Conservation (phyloP, 2,888 invertebrate genomes). For the Cryptocephalus moraei region DNA sequence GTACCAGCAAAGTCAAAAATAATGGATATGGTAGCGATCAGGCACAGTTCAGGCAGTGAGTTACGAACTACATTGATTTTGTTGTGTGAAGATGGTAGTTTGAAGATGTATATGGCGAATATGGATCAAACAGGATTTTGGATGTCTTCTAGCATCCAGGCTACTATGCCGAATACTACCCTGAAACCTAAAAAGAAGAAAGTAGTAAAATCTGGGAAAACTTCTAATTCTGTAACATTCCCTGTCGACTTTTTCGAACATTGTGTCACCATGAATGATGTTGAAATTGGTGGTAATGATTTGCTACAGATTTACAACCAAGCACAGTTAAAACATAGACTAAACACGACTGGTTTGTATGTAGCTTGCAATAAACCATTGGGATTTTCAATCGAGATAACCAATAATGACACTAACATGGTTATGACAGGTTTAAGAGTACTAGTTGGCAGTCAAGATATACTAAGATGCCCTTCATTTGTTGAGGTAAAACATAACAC, state of each 20-base stretch:
- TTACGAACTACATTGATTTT: slow-evolving; percentile 83
- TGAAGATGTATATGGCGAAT: slow-evolving; percentile 87
- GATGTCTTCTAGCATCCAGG: slow-evolving; percentile 57
- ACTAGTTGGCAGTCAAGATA: slow-evolving; percentile 73
- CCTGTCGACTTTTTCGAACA: slow-evolving; percentile 97
- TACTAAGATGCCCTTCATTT: slow-evolving; percentile 65
- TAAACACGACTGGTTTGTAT: slow-evolving; percentile 79
- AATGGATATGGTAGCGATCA: slow-evolving; percentile 92
- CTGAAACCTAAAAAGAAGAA: slow-evolving; percentile 48
- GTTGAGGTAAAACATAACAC: slow-evolving; percentile 42
- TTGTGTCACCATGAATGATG: slow-evolving; percentile 81
- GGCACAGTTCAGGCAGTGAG: slow-evolving; percentile 66
- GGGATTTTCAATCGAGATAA: slow-evolving; percentile 82
- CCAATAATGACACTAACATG: slow-evolving; percentile 75
- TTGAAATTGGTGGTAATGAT: slow-evolving; percentile 93
- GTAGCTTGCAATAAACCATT: slow-evolving; percentile 85
- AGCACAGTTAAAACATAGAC: slow-evolving; percentile 83
- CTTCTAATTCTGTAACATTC: slow-evolving; percentile 57
- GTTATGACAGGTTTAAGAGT: slow-evolving; percentile 74
- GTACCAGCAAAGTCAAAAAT: slow-evolving; percentile 88
- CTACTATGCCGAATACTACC: slow-evolving; percentile 34
- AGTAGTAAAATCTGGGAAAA: slow-evolving; percentile 47
- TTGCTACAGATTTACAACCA: slow-evolving; percentile 89
- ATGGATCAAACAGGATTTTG: slow-evolving; percentile 68
- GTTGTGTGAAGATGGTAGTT: slow-evolving; percentile 91